Conservation (phyloP, 1,140 invertebrate genomes). For the Lineus longissimus region DNA sequence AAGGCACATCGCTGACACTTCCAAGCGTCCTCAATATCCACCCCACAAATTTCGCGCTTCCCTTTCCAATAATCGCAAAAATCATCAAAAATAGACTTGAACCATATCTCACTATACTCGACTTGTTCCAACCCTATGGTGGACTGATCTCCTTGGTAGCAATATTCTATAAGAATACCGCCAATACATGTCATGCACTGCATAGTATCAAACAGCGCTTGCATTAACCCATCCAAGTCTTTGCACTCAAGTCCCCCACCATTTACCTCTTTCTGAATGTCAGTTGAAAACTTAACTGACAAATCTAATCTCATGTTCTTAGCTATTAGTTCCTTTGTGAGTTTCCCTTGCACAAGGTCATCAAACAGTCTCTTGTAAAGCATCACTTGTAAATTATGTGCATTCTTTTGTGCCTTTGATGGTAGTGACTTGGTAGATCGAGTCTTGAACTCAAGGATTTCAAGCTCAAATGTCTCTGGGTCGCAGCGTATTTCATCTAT, state of each 20-base stretch:
- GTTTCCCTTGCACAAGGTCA: constrained; percentile 33
- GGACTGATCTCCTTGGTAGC: constrained; percentile 30
- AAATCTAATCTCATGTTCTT: constrained; percentile 27
- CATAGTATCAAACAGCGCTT: constrained; percentile 24
- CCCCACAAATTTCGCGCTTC: constrained; percentile 27
- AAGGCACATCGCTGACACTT: constrained; percentile 44
- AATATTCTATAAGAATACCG: constrained; percentile 33
- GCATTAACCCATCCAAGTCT: constrained; percentile 29
- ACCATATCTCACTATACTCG: constrained; percentile 25
- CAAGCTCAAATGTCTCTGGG: constrained; percentile 29
- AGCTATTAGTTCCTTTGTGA: constrained; percentile 27
- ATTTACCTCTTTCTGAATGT: constrained; percentile 21
- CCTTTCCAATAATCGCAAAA: constrained; percentile 40
- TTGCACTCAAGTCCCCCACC: constrained; percentile 2
- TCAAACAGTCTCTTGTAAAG: constrained; percentile 43
- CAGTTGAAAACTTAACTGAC: constrained; percentile 25
- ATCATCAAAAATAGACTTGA: constrained; percentile 21
- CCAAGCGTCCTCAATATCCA: constrained; percentile 46
- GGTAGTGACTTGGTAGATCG: constrained; percentile 27
- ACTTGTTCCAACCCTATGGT: constrained; percentile 23
- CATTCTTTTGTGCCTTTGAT: constrained; percentile 32
- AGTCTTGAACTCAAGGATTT: constrained; percentile 43
- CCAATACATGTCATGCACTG: constrained; percentile 35
- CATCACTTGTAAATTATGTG: constrained; percentile 36
- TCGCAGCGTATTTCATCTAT: constrained; percentile 47